Evolutionary conservation across 2,113 vertebrate species (phyloP).

Genomic region (Saimiri boliviensis): DNA sequence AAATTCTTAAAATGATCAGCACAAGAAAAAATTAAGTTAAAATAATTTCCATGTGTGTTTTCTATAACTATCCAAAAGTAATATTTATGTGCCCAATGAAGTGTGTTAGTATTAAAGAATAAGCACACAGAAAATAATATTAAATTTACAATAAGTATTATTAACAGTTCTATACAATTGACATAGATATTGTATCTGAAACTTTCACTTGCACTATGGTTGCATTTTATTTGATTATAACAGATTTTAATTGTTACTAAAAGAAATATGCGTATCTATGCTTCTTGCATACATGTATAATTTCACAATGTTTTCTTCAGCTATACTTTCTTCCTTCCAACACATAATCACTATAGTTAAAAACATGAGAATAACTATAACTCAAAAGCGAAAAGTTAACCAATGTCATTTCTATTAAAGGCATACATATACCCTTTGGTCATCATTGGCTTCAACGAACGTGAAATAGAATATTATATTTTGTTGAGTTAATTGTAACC

Average conservation of each 20-base stretch:
- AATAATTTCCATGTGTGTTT: background rate
- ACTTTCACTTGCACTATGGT: background rate
- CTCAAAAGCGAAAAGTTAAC: background rate
- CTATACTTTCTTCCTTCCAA: background rate
- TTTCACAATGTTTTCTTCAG: background rate
- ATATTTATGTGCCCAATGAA: background rate
- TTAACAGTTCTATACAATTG: background rate
- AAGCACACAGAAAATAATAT: background rate
- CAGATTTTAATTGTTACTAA: background rate
- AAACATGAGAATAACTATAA: background rate
- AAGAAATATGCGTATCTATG: background rate
- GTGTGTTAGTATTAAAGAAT: background rate
- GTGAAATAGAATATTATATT: background rate
- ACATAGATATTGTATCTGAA: background rate
- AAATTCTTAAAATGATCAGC: background rate
- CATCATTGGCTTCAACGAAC: background rate
- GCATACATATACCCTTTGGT: background rate
- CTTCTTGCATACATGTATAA: background rate
- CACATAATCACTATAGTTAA: background rate
- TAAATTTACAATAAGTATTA: background rate
- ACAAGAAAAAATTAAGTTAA: background rate
- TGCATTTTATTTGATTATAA: background rate
- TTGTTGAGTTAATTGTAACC: background rate
- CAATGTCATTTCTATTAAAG: background rate
- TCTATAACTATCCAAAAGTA: background rate